Base-by-base conservation (phyloP, 2,888 invertebrate genomes). In the Esperia sulphurella region DNA sequence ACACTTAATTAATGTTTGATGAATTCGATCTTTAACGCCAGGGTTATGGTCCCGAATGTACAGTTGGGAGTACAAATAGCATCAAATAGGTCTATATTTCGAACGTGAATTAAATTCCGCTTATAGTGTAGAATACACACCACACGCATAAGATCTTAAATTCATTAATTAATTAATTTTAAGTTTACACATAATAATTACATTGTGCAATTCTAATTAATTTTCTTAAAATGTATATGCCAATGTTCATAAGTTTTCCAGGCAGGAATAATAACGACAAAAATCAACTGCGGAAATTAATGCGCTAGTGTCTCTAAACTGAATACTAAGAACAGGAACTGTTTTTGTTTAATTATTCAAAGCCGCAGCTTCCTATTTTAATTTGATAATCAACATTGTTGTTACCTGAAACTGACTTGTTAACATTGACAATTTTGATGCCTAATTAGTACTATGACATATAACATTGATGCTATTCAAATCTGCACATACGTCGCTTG, bases 361-460 rank as follows among this genome's bases (percentile, higher is more conserved):
- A 21, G 21, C 21, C 21, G 21, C 2, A 21, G 21, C 21, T 3
- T 21, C 21, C 21, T 21, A 5, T 21, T 21, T 21, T 5, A n/a
- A 14, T 48, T 41, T 8, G 42, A 14, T 40, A 41, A 28, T 39
- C 14, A 14, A 9, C 6, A 42, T 43, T 47, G 38, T 44, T 54
- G 59, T 68, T 68, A 68, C 65, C 61, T 56, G 55, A 65, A 70
- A 58, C 59, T 54, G 59, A 61, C 48, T 53, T 57, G 45, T 51
- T 49, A 53, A 50, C 41, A 51, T 40, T 59, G 61, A 49, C 61
- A 54, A 59, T 61, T 59, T 63, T 65, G 67, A 68, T 71, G 68
- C 71, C 59, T 73, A 68, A 53, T 63, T 48, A 53, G 49, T 68
- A 62, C 61, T 65, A 62, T 64, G 69, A 71, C 72, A 73, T 67